A percentile compares a stretch with the other conserved stretches of the same genome.
Conservation (phyloP, 2,888 invertebrate genomes). For the Bellardia bayeri region DNA sequence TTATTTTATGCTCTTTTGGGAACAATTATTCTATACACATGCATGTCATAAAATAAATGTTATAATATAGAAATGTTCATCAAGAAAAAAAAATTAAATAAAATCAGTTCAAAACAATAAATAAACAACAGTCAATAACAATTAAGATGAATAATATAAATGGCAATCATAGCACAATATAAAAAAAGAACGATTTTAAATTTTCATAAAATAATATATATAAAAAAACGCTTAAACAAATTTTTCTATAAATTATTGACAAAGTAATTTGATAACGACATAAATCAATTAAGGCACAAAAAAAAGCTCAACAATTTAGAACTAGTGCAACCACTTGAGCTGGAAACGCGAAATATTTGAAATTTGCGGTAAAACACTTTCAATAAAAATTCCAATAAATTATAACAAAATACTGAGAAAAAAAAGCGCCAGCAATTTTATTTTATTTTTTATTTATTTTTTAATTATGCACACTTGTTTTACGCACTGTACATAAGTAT, state of each 20-base stretch:
- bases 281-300: slow-evolving; percentile 64
- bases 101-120: slow-evolving; percentile 55
- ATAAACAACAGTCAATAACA: slow-evolving; percentile 60
- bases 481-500: slow-evolving; percentile 27
- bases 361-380: slow-evolving; percentile 65
- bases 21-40: not conserved
- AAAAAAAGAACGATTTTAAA: slow-evolving; percentile 2
- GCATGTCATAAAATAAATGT: slow-evolving; percentile 9
- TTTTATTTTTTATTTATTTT: slow-evolving; percentile 10
- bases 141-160: slow-evolving; percentile 55
- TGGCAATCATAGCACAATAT: slow-evolving; percentile 32
- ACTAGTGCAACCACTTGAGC: slow-evolving; percentile 29
- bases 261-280: slow-evolving; percentile 69
- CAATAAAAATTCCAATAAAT: slow-evolving; percentile 70
- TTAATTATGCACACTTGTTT: slow-evolving; percentile 62
- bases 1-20: not conserved
- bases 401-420: slow-evolving; percentile 46
- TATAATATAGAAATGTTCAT: not conserved
- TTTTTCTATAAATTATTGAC: slow-evolving; percentile 55
- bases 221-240: slow-evolving; percentile 12
- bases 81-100: slow-evolving; percentile 1
- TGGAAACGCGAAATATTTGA: slow-evolving; percentile 38
- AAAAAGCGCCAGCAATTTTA: slow-evolving; percentile 4
- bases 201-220: not conserved
- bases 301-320: slow-evolving; percentile 45